Evolutionary conservation across 2,888 invertebrate species (phyloP).

Genomic region (Gasteruption jaculator): DNA sequence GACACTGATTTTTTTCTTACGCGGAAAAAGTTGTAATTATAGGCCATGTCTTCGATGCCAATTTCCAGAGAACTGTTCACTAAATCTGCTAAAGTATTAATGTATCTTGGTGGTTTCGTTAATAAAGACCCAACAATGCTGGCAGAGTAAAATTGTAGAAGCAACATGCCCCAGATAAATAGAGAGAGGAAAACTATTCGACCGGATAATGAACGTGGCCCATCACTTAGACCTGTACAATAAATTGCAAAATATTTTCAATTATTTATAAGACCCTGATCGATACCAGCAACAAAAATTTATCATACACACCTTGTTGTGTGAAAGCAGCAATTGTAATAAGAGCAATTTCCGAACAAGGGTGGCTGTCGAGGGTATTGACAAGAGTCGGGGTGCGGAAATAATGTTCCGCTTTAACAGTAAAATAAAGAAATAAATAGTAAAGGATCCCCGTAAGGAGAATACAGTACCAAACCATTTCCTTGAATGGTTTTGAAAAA

Average conservation of each 20-base stretch:
- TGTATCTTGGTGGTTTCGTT: conserved; percentile 39
- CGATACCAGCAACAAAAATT: not conserved
- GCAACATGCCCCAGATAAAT: conserved; percentile 41
- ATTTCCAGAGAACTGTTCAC: conserved; percentile 40
- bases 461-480: conserved; percentile 57
- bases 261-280: not conserved
- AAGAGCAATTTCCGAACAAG: conserved; percentile 38
- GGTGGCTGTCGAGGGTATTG: conserved; percentile 22
- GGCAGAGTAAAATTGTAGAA: conserved; percentile 48
- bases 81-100: conserved; percentile 39
- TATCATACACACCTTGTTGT: conserved; percentile 50
- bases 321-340: conserved; percentile 52
- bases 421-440: conserved; percentile 30
- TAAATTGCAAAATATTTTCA: conserved; percentile 6
- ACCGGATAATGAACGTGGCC: conserved; percentile 51
- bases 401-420: conserved; percentile 28
- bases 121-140: conserved; percentile 45
- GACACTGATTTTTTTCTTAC: too few relatives aligned
- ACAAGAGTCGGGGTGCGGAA: conserved; percentile 13
- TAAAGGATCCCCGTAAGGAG: conserved; percentile 39
- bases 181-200: conserved; percentile 39
- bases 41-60: conserved; percentile 41
- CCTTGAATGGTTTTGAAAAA: conserved; percentile 62
- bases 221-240: conserved; percentile 51
- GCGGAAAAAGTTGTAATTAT: conserved; percentile 40